phyloP scores from a whole-genome alignment of 1,140 invertebrate species.

The Drosophila auraria region DNA sequence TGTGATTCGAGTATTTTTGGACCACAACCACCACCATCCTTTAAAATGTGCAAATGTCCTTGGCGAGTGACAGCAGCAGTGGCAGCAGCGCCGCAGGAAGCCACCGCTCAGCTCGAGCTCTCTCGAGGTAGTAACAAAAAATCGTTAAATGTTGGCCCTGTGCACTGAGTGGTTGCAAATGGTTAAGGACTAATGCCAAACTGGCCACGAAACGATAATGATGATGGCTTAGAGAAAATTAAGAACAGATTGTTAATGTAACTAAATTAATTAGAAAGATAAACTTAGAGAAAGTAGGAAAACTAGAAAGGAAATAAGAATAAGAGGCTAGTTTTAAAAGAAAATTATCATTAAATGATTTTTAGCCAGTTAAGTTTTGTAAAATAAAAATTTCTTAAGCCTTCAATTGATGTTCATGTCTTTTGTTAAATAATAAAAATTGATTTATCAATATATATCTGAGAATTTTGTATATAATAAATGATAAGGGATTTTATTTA shows the following conservation, averaged over 20 bases:
- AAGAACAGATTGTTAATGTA: neutral
- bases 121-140: slow-evolving; percentile 47
- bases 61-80: slow-evolving; percentile 43
- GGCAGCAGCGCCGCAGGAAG: slow-evolving; percentile 41
- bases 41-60: slow-evolving; percentile 71
- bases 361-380: too few species aligned
- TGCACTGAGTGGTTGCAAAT: slow-evolving; percentile 19
- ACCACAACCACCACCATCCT: slow-evolving; percentile 30
- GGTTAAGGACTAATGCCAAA: slow-evolving; percentile 40
- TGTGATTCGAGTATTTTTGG: slow-evolving; percentile 46
- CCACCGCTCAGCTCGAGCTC: slow-evolving; percentile 28
- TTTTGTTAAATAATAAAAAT: too few species aligned
- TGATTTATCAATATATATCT: too few species aligned
- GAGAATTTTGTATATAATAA: too few species aligned
- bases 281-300: too few species aligned
- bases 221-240: neutral
- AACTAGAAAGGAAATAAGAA: too few species aligned
- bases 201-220: neutral
- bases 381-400: too few species aligned
- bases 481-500: too few species aligned
- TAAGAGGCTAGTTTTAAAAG: too few species aligned
- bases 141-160: slow-evolving; percentile 64
- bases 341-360: too few species aligned
- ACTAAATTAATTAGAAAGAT: neutral
- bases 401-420: too few species aligned